A percentile compares a stretch with the other conserved stretches of the same genome.
Conservation (phyloP, 2,888 invertebrate species). For the Hyposoter didymator region DNA sequence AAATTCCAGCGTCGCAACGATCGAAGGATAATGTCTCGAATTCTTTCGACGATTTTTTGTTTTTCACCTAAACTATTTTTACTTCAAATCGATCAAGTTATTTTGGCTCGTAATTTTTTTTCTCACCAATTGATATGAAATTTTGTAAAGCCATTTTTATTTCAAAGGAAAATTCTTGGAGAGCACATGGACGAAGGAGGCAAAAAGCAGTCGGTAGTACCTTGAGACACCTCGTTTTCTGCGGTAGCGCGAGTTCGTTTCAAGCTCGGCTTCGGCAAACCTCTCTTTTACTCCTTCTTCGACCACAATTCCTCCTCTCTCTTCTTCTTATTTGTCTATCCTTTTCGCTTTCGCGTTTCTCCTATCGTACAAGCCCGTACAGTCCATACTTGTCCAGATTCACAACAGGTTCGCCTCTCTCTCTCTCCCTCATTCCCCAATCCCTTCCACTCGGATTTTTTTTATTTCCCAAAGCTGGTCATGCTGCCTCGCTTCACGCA, state of each 20-base stretch:
- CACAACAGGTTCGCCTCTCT: slow-evolving; percentile 48
- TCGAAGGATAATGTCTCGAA: not conserved
- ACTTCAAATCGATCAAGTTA: not conserved
- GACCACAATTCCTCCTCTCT: slow-evolving; percentile 46
- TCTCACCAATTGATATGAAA: not conserved
- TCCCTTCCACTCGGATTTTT: not conserved
- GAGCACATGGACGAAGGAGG: slow-evolving; percentile 59
- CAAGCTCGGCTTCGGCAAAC: slow-evolving; percentile 37
- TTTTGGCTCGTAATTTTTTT: not conserved
- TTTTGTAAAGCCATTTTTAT: not conserved
- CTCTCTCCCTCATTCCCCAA: slow-evolving; percentile 12
- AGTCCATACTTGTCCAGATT: slow-evolving; percentile 38
- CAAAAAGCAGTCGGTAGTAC: slow-evolving; percentile 71
- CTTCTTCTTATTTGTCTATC: slow-evolving; percentile 48
- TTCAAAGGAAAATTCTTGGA: not conserved
- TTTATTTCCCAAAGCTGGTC: not conserved
- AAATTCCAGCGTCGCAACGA: not conserved
- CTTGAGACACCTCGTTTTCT: slow-evolving; percentile 73
- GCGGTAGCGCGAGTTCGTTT: slow-evolving; percentile 67
- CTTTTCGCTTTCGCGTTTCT: slow-evolving; percentile 42
- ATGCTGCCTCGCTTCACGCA: not conserved
- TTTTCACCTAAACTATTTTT: no score
- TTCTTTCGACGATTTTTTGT: not conserved
- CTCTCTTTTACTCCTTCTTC: slow-evolving; percentile 41
- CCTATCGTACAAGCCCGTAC: not conserved